Evolutionary conservation across 1,140 invertebrate genomes (phyloP).

Genomic region (Antheraea pernyi): DNA sequence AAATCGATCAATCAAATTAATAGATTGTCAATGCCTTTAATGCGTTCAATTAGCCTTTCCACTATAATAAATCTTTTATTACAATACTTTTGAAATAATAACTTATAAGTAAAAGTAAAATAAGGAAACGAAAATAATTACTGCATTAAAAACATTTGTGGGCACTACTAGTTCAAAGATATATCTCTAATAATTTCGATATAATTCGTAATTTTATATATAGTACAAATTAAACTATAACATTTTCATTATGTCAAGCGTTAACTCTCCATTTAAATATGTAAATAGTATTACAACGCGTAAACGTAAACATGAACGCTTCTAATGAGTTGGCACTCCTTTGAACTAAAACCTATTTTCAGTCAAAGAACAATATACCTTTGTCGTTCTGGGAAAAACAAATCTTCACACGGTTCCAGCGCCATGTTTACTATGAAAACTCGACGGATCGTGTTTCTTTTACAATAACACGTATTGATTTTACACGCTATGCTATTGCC

Average conservation of each 20-base stretch:
- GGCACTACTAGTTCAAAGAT: too few relatives aligned
- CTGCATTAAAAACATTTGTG: too few relatives aligned
- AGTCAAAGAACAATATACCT: slow-evolving; percentile 45
- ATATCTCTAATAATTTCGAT: too few relatives aligned
- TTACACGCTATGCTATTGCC: slow-evolving; percentile 28
- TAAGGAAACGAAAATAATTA: too few relatives aligned
- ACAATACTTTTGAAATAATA: too few relatives aligned
- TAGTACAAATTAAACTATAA: background rate
- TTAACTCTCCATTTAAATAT: slow-evolving; percentile 6
- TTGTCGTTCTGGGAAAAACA: slow-evolving; percentile 53
- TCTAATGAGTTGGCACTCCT: slow-evolving; percentile 53
- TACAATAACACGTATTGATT: slow-evolving; percentile 21
- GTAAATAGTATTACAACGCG: slow-evolving; percentile 34
- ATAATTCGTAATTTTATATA: too few relatives aligned
- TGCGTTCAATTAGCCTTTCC: too few relatives aligned
- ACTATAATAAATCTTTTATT: too few relatives aligned
- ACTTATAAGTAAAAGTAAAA: too few relatives aligned
- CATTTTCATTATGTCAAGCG: background rate
- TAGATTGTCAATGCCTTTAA: too few relatives aligned
- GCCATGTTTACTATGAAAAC: slow-evolving; percentile 49
- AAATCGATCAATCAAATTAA: too few relatives aligned
- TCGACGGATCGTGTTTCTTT: slow-evolving; percentile 31
- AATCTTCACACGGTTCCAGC: slow-evolving; percentile 46
- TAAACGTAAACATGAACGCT: slow-evolving; percentile 36
- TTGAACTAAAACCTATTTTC: slow-evolving; percentile 51